phyloP scores from a whole-genome alignment of 2,888 invertebrate species.

The Melieria crassipennis region DNA sequence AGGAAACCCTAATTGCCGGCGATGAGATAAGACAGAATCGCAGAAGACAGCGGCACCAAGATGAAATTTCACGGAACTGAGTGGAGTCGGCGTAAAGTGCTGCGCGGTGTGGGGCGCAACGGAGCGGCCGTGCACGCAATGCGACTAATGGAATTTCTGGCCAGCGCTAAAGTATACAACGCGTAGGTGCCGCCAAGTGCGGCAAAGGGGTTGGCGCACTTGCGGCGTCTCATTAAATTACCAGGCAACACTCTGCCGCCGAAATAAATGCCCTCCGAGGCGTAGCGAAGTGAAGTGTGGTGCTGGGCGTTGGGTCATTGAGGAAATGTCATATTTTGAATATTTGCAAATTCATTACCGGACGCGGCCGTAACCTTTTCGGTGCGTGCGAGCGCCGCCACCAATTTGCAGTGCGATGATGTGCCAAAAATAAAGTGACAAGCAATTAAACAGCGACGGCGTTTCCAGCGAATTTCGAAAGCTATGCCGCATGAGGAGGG shows the following conservation, averaged over 20 bases:
- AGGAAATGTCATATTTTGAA: constrained; percentile 21
- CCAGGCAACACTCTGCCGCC: background rate
- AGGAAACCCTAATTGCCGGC: constrained; percentile 27
- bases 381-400: background rate
- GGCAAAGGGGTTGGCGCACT: background rate
- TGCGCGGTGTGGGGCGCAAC: background rate
- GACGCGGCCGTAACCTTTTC: constrained; percentile 19
- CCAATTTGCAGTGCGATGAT: constrained; percentile 15
- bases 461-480: background rate
- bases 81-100: background rate
- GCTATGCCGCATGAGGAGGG: background rate
- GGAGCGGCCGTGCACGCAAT: constrained; percentile 1
- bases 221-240: constrained; percentile 14
- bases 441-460: constrained; percentile 33
- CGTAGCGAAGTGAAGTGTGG: background rate
- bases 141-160: constrained; percentile 20
- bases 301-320: background rate
- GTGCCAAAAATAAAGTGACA: constrained; percentile 32
- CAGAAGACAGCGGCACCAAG: background rate
- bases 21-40: constrained; percentile 19
- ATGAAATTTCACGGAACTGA: background rate
- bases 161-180: background rate
- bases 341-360: constrained; percentile 21
- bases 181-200: background rate
- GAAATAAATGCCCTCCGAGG: background rate